Evolutionary conservation across 2,113 vertebrate species (phyloP).

Genomic region (Noturus placidus): DNA sequence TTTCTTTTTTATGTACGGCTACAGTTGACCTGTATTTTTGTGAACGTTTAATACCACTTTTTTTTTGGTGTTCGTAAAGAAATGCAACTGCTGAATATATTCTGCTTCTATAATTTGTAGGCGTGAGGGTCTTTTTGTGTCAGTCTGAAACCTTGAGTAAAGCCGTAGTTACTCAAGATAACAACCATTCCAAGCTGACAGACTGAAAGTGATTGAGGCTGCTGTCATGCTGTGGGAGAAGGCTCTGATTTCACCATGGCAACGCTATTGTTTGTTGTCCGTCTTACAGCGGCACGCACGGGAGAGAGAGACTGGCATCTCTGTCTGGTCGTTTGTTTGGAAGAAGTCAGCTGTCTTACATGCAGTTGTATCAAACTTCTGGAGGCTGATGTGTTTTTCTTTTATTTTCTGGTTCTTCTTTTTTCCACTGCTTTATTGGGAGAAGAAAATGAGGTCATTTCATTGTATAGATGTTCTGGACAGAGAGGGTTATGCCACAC

Average conservation of each 20-base stretch:
- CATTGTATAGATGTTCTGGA: slow-evolving; percentile 13
- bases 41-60: not conserved
- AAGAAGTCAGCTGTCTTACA: slow-evolving; percentile 47
- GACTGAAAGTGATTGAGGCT: slow-evolving; percentile 38
- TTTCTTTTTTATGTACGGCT: not conserved
- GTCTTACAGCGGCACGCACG: slow-evolving; percentile 45
- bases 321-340: slow-evolving; percentile 58
- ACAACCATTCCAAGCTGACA: not conserved
- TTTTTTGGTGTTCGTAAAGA: not conserved
- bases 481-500: not conserved
- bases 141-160: not conserved
- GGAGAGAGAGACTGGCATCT: slow-evolving; percentile 46
- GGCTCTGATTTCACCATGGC: slow-evolving; percentile 60
- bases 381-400: too few relatives aligned
- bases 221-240: slow-evolving; percentile 37
- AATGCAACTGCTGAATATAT: not conserved
- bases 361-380: not conserved
- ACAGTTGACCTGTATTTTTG: not conserved
- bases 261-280: slow-evolving; percentile 69
- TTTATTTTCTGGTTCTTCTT: not conserved
- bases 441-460: slow-evolving; percentile 37
- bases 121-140: not conserved
- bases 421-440: slow-evolving; percentile 37
- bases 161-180: not conserved
- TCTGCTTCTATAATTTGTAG: not conserved